Evolutionary conservation across 2,888 invertebrate genomes (phyloP), one percentile per base, ranked within the genome.

Genomic region (Agriopis marginaria): DNA sequence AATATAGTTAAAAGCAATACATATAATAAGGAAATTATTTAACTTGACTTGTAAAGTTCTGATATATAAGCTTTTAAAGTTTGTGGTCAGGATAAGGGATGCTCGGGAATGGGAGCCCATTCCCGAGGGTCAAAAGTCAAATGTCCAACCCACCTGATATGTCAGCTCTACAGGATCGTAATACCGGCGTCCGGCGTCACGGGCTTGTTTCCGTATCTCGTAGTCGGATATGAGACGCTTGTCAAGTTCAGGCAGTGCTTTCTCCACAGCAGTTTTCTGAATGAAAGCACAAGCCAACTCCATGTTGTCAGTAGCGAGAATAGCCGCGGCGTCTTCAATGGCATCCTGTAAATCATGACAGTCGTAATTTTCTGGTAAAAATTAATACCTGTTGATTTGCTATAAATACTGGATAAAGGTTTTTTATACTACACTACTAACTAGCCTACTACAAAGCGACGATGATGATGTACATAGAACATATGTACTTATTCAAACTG

Each of bases 251-350:
- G 98, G 97, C 23, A 99, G 96, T 0, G 99, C 99, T 84, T 99
- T 99, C 85, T 99, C 99, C 3, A 99, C 98, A 0, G 99, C 99
- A 0, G 98, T 98, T 88, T 99, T 99, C 89, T 99, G 99, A 65
- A 99, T 98, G 86, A 99, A 99, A 67, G 98, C 99, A 86, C 99
- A 99, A 0, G 99, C 99, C 53, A 99, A 91, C 87, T 99, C 99
- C 95, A 99, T 98, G 89, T 99, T 99, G 79, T 99, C 99, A 64
- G 97, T 96, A 3, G 99, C 98, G 54, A 99, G 95, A 65, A 97
- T 95, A 72, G 96, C 96, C 0, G 98, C 97, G 0, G 99, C 98
- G 80, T 97, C 97, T 79, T 99, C 99, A 53, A 98, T 96, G 85
- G 97, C 94, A 77, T 99, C 99, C 86, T 98, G 85, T 50, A 44